phyloP scores from a whole-genome alignment of 2,113 vertebrate species.

The Tylochromis polylepis region DNA sequence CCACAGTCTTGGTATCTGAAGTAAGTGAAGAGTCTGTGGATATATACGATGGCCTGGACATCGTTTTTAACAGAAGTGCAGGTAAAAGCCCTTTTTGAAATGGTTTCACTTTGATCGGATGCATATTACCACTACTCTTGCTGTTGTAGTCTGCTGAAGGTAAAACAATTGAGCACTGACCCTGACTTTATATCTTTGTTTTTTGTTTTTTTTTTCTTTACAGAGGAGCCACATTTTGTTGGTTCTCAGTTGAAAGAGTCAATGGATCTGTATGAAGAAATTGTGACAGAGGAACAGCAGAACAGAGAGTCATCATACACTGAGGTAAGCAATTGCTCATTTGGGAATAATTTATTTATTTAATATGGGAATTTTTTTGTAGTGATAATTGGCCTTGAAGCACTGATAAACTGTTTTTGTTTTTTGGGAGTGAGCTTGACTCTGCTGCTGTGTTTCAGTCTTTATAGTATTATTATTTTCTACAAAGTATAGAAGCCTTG shows the following conservation, averaged over 20 bases:
- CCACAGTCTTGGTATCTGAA: constrained; percentile 16
- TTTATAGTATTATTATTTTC: background rate
- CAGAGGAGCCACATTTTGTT: constrained; percentile 53
- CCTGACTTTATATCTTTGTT: background rate
- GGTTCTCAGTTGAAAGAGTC: constrained; percentile 69
- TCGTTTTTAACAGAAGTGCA: background rate
- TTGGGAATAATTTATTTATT: background rate
- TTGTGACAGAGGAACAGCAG: constrained; percentile 87
- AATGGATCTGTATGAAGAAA: constrained; percentile 92
- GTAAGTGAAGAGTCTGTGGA: constrained; percentile 87
- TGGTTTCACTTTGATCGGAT: background rate
- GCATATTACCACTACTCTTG: background rate
- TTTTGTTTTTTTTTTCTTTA: background rate
- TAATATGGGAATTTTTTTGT: background rate
- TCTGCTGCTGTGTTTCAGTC: background rate
- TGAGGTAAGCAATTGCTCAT: constrained; percentile 69
- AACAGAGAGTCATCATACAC: constrained; percentile 82
- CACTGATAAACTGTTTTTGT: background rate
- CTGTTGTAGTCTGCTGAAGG: background rate
- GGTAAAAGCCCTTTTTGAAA: constrained; percentile 23
- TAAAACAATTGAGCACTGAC: background rate
- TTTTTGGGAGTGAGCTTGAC: background rate
- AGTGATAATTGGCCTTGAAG: background rate
- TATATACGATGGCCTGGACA: constrained; percentile 89
- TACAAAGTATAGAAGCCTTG: background rate